A percentile compares a stretch with the other conserved stretches of the same genome.
Conservation (phyloP, 2,113 vertebrate species). For the Perca fluviatilis region DNA sequence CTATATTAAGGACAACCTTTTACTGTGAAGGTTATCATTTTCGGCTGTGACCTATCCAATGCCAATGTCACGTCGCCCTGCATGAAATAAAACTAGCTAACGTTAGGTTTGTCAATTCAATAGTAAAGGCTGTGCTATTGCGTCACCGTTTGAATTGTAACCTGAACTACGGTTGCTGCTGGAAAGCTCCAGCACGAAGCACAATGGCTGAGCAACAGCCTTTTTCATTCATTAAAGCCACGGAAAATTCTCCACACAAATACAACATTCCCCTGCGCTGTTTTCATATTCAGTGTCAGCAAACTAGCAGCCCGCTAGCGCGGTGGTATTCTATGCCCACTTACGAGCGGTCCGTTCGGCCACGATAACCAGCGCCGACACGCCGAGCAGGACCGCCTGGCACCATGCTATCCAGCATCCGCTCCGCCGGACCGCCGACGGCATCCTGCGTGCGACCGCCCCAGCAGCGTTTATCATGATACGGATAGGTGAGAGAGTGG, state of each 20-base stretch:
- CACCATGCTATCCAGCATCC: slow-evolving; percentile 83
- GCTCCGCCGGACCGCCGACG: slow-evolving; percentile 74
- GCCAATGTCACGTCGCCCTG: neutral
- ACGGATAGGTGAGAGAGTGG: slow-evolving; percentile 15
- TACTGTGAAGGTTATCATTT: neutral
- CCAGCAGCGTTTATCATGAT: slow-evolving; percentile 75
- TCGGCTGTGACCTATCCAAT: neutral
- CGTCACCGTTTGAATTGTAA: slow-evolving; percentile 3
- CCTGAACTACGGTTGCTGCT: slow-evolving; percentile 4
- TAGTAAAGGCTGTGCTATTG: neutral
- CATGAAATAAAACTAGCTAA: neutral
- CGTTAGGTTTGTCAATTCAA: slow-evolving; percentile 1
- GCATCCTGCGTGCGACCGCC: slow-evolving; percentile 74
- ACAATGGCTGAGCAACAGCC: slow-evolving; percentile 33
- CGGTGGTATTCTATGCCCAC: slow-evolving; percentile 58
- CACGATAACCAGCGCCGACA: slow-evolving; percentile 83
- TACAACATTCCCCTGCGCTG: neutral
- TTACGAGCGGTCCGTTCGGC: slow-evolving; percentile 85
- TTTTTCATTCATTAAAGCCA: slow-evolving; percentile 10
- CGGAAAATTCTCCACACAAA: neutral
- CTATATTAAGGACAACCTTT: neutral
- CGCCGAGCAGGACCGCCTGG: slow-evolving; percentile 82
- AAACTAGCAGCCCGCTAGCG: neutral
- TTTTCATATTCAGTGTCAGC: neutral
- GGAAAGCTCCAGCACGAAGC: slow-evolving; percentile 23